Evolutionary conservation across 2,797 vertebrate genomes (phyloP).

Genomic region (Falco peregrinus): DNA sequence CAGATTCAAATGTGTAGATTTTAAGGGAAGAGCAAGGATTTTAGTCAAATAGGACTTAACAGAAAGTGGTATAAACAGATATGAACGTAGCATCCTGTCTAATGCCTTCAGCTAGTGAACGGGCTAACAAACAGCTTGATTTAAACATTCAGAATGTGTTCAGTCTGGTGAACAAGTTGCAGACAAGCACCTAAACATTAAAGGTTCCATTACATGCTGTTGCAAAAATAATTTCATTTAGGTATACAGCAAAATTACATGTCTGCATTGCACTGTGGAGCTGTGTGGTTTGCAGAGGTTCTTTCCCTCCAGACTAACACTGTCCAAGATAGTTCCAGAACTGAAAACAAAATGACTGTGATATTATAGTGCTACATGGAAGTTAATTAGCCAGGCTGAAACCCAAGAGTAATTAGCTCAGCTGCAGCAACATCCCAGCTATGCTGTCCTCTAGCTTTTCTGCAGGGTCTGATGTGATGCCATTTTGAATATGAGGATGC

Average conservation of each 20-base stretch:
- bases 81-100: accelerated
- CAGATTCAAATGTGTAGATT: neutral
- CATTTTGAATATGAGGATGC: neutral
- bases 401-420: neutral
- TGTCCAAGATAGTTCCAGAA: neutral
- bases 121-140: neutral
- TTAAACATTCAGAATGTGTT: neutral
- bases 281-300: neutral
- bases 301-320: neutral
- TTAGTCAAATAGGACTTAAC: neutral
- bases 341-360: neutral
- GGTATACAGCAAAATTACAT: neutral
- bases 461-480: neutral
- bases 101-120: neutral
- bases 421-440: neutral
- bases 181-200: neutral
- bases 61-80: neutral
- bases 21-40: neutral
- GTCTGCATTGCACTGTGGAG: neutral
- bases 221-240: neutral
- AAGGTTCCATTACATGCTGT: neutral
- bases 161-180: neutral
- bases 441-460: neutral
- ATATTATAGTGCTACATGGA: neutral
- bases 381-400: neutral